Base-by-base conservation (phyloP, 2,888 invertebrate species). In the Piscicola geometra region DNA sequence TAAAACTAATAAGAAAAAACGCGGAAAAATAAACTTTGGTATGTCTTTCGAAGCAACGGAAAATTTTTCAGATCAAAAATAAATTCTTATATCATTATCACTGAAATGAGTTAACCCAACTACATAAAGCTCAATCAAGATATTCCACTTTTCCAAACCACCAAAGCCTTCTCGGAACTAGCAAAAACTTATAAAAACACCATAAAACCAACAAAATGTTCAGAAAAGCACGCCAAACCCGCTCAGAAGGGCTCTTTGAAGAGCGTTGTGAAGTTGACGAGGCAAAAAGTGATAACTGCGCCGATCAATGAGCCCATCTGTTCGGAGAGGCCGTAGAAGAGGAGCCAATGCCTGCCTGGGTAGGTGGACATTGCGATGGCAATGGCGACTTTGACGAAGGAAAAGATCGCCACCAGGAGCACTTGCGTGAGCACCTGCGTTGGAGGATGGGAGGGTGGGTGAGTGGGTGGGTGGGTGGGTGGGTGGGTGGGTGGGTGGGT, bases 221-320 rank as follows among this genome's bases (percentile, higher is more conserved):
- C n/a, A n/a, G n/a, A n/a, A n/a, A n/a, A n/a, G n/a, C n/a, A n/a
- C n/a, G n/a, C n/a, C n/a, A n/a, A n/a, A n/a, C n/a, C n/a, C n/a
- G n/a, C n/a, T 56, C 25, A 56, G 60, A 56, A 56, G 3, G 60
- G n/a, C n/a, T 56, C 60, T 56, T 67, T 15, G 30, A 71, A 71
- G 15, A 71, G n/a, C 15, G 18, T 25, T 15, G 33, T 47, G 12
- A 89, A 88, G 86, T 91, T 91, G 81, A 93, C 89, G 78, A 92
- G 85, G 76, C 88, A 80, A 86, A 90, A 93, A 72, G 90, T 89
- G 33, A 88, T 81, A 67, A 91, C 83, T n/a, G 93, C 91, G 77
- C 93, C 93, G 30, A 89, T 80, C 15, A 90, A 88, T 0, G 93
- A 92, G 78, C 93, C 93, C 15, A 90, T 83, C 86, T 93, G 93